Base-by-base conservation (phyloP, 2,888 invertebrate genomes). In the Leptopilina syphax region DNA sequence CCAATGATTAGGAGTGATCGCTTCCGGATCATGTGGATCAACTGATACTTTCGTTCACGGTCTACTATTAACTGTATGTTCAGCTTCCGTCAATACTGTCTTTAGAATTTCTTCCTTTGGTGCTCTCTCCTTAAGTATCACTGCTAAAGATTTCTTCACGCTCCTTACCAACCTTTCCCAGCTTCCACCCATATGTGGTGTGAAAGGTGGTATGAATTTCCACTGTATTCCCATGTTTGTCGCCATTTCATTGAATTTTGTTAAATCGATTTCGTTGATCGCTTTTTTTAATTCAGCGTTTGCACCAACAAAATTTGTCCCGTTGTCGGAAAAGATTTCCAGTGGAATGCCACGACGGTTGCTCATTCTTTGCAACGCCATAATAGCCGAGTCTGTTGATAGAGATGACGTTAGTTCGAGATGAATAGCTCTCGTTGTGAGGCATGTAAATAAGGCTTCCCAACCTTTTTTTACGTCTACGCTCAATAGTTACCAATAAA, bases 1-100 rank as follows among this genome's bases (percentile, higher is more conserved):
- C 65, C 89, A 87, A 81, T 89, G 88, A 54, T 90, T 89, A 0
- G 88, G 88, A 0, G 89, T 89, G 9, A 88, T 66, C 0, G 86
- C 85, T 73, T 89, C 87, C 13, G 84, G 81, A 12, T 87, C 85
- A 4, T 78, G 79, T 1, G 83, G 83, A 10, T 87, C 85, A 7
- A 84, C 82, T 0, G 87, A 85, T 0, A 88, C 87, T 79, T 87
- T 84, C 0, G 82, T 85, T 8, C 88, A 70, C 68, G 88, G 82
- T 79, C 87, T 54, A 9, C 81, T 83, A 67, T 86, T 86, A 4
- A 85, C 82, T 0, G 78, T 73, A 27, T 54, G 73, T n/a, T n/a
- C n/a, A n/a, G n/a, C n/a, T n/a, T n/a, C n/a, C n/a, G n/a, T n/a
- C n/a, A n/a, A n/a, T n/a, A n/a, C n/a, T n/a, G n/a, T n/a, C n/a